A percentile compares a stretch with the other conserved stretches of the same genome.
Conservation (phyloP, 2,113 vertebrate genomes). For the Tautogolabrus adspersus region DNA sequence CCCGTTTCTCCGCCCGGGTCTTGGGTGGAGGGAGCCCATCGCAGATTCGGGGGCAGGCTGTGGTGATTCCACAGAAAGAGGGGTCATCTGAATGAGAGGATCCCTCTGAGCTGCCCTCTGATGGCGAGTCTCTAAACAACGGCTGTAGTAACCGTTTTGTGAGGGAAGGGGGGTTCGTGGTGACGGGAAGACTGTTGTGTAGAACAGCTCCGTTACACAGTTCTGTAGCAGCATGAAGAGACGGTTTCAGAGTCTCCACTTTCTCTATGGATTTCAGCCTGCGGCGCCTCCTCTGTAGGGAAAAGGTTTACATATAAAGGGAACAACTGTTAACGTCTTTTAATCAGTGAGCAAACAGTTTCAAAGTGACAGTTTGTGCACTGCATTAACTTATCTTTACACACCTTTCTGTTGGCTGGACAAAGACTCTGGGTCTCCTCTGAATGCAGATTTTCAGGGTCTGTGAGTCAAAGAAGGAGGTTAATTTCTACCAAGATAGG, state of each 20-base stretch:
- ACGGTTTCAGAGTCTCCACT: constrained; percentile 87
- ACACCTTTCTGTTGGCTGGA: constrained; percentile 91
- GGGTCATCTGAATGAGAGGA: constrained; percentile 96
- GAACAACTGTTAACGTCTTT: too few relatives aligned
- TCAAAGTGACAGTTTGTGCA: not conserved
- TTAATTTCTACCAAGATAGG: not conserved
- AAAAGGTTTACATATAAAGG: constrained; percentile 19
- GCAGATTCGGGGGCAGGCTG: constrained; percentile 88
- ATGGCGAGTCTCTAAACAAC: constrained; percentile 87
- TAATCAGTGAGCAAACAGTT: not conserved
- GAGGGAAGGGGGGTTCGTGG: constrained; percentile 80
- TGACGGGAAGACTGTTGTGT: constrained; percentile 84
- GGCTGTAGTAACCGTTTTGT: constrained; percentile 84
- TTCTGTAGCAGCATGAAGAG: constrained; percentile 74
- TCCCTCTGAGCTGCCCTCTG: constrained; percentile 92
- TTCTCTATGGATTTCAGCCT: constrained; percentile 87
- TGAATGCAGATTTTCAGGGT: constrained; percentile 87
- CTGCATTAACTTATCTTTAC: not conserved
- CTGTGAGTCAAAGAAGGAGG: constrained; percentile 74
- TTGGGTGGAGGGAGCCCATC: constrained; percentile 88
- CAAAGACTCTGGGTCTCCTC: constrained; percentile 90
- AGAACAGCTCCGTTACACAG: constrained; percentile 86
- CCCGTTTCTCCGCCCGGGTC: constrained; percentile 90
- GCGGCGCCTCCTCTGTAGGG: constrained; percentile 88
- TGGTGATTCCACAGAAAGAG: constrained; percentile 94